Percentiles rank a stretch among this genome's conserved stretches.
Evolutionary conservation across 2,888 invertebrate genomes (phyloP).

Genomic region (Phyllotreta cruciferae): DNA sequence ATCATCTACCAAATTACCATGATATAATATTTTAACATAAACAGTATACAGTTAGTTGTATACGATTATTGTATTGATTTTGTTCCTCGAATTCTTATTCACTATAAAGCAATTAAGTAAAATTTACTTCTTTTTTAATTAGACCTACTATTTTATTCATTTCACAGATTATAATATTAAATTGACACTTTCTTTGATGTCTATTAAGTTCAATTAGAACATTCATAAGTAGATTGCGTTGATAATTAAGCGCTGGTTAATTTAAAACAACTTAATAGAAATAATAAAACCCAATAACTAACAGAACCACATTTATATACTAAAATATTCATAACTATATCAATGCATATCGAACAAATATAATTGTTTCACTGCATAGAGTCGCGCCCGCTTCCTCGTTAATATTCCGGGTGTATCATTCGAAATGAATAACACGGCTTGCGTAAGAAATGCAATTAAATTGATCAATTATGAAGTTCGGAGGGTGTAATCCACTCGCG

Average conservation of each 20-base stretch:
- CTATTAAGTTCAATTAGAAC: too few species aligned
- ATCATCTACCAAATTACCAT: not conserved
- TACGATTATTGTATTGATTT: too few species aligned
- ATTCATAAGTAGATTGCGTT: too few species aligned
- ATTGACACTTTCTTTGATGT: too few species aligned
- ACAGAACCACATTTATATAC: too few species aligned
- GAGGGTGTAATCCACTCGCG: slow-evolving; percentile 40
- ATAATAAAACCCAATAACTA: too few species aligned
- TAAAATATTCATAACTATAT: too few species aligned
- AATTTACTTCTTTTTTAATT: not conserved
- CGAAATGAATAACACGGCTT: slow-evolving; percentile 42
- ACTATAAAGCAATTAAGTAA: not conserved
- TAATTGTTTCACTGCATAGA: not conserved
- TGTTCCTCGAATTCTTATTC: not conserved
- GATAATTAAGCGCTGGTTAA: too few species aligned
- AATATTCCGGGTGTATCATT: slow-evolving; percentile 39
- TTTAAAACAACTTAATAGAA: too few species aligned
- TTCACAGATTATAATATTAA: too few species aligned
- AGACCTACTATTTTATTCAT: not conserved
- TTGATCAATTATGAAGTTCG: slow-evolving; percentile 49
- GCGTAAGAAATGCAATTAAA: slow-evolving; percentile 52
- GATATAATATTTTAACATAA: not conserved
- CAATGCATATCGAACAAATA: too few species aligned
- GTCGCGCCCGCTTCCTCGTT: slow-evolving; percentile 23
- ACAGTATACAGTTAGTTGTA: too few species aligned